Evolutionary conservation across 2,113 vertebrate genomes (phyloP), one percentile per base, ranked within the genome.

Genomic region (Glaucomys volans): DNA sequence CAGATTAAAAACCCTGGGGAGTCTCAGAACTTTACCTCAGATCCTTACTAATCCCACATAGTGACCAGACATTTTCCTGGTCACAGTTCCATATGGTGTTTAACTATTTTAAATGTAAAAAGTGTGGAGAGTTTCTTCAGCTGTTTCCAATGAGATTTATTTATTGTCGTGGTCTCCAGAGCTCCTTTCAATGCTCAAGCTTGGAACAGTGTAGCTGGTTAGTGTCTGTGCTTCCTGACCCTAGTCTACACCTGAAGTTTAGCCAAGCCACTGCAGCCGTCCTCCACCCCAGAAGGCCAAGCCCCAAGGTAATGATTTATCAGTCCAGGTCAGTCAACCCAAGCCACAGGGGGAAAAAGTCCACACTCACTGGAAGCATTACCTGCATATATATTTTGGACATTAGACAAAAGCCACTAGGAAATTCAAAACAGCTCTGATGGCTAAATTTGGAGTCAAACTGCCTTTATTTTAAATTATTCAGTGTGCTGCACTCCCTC

Each of bases 371-470:
- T 2, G 75, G 40, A 86, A 92, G 76, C 76, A 86, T 66, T 37
- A 54, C 10, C 42, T 94, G 37, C 10, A 40, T 40, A 82, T 13
- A 35, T 22, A 54, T 57, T 54, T 54, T 85, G 76, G n/a, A 62
- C 71, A 62, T 89, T 67, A 91, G 57, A 96, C 79, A 76, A 83
- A 97, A 92, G 77, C 66, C 91, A 94, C 91, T 92, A 86, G 89
- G 79, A 92, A 95, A 69, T 83, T 40, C 77, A 76, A 96, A 96
- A 85, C 52, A 85, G 81, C 67, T 50, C 7, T 47, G 12, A 64
- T 40, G 67, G 84, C 89, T 92, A 77, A 77, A 85, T 40, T n/a
- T 91, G 82, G 64, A 94, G 92, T 62, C 89, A 32, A 8, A 4
- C 59, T 50, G 47, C 30, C 90, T 89, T 94, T 67, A 76, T 82